These are phyloP conservation scores for Drosophila jambulina DNA, from an alignment of 1,140 invertebrate species.

Conservation along the genomic window DNA sequence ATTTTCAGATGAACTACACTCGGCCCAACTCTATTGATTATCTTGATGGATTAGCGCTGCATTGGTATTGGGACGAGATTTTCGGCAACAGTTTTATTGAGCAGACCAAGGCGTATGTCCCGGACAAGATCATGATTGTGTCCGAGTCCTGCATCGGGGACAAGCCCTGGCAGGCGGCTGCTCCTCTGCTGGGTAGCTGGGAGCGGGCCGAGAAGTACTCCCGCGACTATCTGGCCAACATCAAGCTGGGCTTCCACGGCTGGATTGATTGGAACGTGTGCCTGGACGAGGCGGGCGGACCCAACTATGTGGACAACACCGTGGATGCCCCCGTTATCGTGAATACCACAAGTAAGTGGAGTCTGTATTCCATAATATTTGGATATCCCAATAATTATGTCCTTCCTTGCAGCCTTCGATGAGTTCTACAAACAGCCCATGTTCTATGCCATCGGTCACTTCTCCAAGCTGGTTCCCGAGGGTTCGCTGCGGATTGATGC, in stretches of 20 bases:
- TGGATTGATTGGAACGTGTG: slow-evolving; percentile 97
- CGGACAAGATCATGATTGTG: slow-evolving; percentile 90
- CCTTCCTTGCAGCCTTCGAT: slow-evolving; percentile 57
- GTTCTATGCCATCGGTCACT: slow-evolving; percentile 95
- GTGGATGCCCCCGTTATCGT: slow-evolving; percentile 93
- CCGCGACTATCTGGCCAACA: slow-evolving; percentile 86
- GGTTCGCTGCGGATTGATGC: slow-evolving; percentile 87
- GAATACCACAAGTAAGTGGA: slow-evolving; percentile 85
- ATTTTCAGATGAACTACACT: slow-evolving; percentile 86
- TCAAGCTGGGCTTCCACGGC: slow-evolving; percentile 89
- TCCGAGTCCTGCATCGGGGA: slow-evolving; percentile 92
- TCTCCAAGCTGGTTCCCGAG: slow-evolving; percentile 92
- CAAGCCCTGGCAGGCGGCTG: slow-evolving; percentile 76
- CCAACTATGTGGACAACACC: slow-evolving; percentile 91
- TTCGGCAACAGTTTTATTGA: slow-evolving; percentile 86
- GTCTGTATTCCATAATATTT: neutral
- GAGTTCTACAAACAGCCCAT: slow-evolving; percentile 96
- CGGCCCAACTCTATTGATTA: slow-evolving; percentile 88
- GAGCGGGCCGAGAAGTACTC: slow-evolving; percentile 88
- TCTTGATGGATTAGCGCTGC: slow-evolving; percentile 91
- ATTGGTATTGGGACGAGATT: slow-evolving; percentile 91
- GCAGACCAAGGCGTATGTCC: slow-evolving; percentile 86
- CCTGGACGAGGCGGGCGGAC: slow-evolving; percentile 91
- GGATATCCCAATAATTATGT: neutral
- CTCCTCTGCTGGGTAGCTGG: slow-evolving; percentile 89